A percentile compares a stretch with the other conserved stretches of the same genome.
These are phyloP conservation scores for Panopea generosa DNA, from an alignment of 2,888 invertebrate species.

Conservation along the genomic window DNA sequence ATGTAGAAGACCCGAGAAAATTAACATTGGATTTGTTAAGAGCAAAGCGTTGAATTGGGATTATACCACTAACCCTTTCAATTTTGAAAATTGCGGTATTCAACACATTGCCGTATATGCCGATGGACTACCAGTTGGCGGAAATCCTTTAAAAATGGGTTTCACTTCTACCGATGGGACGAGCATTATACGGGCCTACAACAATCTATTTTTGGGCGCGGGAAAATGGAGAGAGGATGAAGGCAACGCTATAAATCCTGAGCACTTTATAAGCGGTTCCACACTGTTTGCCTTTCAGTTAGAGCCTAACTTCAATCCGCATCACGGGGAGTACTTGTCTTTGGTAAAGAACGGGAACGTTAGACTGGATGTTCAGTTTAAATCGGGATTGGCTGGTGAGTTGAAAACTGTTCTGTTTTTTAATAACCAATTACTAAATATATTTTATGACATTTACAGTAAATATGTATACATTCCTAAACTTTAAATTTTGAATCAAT, in stretches of 20 bases:
- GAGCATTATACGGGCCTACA: constrained; percentile 20
- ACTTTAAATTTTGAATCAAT: too few species aligned
- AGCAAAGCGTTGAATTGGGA: constrained; percentile 19
- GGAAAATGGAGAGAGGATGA: constrained; percentile 35
- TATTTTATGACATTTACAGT: too few species aligned
- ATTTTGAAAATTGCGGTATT: constrained; percentile 41
- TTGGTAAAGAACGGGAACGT: constrained; percentile 17
- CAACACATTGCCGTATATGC: constrained; percentile 31
- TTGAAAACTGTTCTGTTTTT: neutral
- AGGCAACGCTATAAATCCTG: constrained; percentile 10
- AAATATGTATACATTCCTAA: too few species aligned
- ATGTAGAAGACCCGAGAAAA: constrained; percentile 21
- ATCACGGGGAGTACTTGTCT: constrained; percentile 19
- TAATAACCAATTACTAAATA: too few species aligned
- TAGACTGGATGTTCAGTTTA: constrained; percentile 8
- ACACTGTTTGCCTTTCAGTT: constrained; percentile 23
- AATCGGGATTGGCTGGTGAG: constrained; percentile 1
- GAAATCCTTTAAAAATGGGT: constrained; percentile 32
- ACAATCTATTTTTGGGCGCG: constrained; percentile 18
- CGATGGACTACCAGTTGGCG: constrained; percentile 36
- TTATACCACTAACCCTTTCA: constrained; percentile 39
- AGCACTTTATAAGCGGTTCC: constrained; percentile 9
- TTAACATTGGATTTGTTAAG: constrained; percentile 32
- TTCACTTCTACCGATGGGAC: constrained; percentile 14
- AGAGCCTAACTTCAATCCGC: constrained; percentile 14